These are phyloP conservation scores for Oscheius sp. DNA, from an alignment of 2,888 invertebrate species.

Conservation along the genomic window DNA sequence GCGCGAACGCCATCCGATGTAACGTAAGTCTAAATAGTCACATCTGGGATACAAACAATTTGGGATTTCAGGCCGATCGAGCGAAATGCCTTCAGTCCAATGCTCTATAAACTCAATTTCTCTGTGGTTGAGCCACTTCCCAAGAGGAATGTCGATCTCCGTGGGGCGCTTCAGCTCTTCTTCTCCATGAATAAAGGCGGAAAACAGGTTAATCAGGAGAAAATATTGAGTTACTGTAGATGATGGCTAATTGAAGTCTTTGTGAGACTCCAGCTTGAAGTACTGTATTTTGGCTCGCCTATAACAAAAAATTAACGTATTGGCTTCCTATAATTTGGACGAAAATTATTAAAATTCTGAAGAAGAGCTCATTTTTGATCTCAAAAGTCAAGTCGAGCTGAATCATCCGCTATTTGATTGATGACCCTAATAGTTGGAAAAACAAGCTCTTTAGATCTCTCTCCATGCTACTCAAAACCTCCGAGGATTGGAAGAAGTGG, in stretches of 20 bases:
- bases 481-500: slow-evolving; percentile 24
- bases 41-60: slow-evolving; percentile 6
- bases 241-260: neutral
- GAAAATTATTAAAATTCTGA: too few relatives aligned
- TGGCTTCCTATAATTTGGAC: too few relatives aligned
- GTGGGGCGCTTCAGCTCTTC: slow-evolving; percentile 40
- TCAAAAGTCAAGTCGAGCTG: too few relatives aligned
- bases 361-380: too few relatives aligned
- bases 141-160: slow-evolving; percentile 30
- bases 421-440: too few relatives aligned
- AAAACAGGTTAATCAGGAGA: slow-evolving; percentile 36
- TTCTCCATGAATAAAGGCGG: slow-evolving; percentile 30
- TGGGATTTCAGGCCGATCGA: slow-evolving; percentile 17
- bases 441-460: slow-evolving; percentile 15
- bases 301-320: too few relatives aligned
- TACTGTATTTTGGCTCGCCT: too few relatives aligned
- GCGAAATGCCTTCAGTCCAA: slow-evolving; percentile 35
- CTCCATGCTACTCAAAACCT: slow-evolving; percentile 27
- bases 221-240: too few relatives aligned
- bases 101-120: slow-evolving; percentile 46
- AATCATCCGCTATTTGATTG: too few relatives aligned
- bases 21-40: slow-evolving; percentile 10
- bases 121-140: slow-evolving; percentile 38
- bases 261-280: neutral
- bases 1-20: slow-evolving; percentile 13